Evolutionary conservation across 2,113 vertebrate genomes (phyloP), one percentile per base, ranked within the genome.

Genomic region (Camarhynchus parvulus): DNA sequence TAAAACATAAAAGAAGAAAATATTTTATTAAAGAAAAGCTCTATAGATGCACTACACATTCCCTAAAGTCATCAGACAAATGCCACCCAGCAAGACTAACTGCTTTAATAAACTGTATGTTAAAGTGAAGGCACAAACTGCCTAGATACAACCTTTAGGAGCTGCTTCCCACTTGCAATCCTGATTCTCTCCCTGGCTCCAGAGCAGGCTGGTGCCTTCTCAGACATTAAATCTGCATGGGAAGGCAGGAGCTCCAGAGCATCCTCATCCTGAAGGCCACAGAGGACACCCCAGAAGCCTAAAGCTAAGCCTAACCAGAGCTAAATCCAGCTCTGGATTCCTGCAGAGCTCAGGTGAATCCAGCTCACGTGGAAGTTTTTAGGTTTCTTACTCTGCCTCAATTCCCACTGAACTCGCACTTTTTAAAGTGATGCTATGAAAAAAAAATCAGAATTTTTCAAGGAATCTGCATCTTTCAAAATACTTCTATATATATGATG

Each of bases 31-130:
- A 28, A 76, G 47, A 37, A 50, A 86, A 88, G 22, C 64, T 90
- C 20, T 10, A 15, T 0, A 64, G 49, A 77, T 59, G 31, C 76
- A 77, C n/a, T 55, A 25, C 3, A 22, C n/a, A 56, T 27, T 49
- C 68, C 79, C 85, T 90, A 1, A 62, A 70, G 74, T 15, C 67
- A 86, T 56, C 76, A 74, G 49, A 42, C 17, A 86, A 83, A 50
- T 27, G 72, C 56, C 70, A 89, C 46, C 78, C 75, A 91, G 30
- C 33, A 80, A 81, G 79, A 93, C 21, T 74, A 52, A 85, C 33
- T 75, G 85, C 67, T 93, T 83, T n/a, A 50, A 90, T 35, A 75
- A n/a, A 75, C 1, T 42, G 31, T 25, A 41, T 70, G 83, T 80
- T 59, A 5, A 62, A 81, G 50, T 10, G 31, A 59, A 83, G 53